Conservation (phyloP, 2,113 vertebrate species). For the Haliaeetus leucogaster region DNA sequence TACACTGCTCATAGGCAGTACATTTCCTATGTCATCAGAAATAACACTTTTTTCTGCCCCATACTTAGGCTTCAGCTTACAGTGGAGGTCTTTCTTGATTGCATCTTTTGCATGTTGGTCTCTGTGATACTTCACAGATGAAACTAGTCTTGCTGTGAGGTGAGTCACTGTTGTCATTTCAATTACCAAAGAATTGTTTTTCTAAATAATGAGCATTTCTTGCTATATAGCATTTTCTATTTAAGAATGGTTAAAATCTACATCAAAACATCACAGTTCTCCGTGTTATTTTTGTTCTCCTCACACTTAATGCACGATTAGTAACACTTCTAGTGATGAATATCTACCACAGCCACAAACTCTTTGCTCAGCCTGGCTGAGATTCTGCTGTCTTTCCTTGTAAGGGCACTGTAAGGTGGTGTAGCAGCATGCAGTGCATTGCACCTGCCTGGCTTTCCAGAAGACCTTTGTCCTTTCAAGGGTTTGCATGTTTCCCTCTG, state of each 20-base stretch:
- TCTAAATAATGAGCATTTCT: not conserved
- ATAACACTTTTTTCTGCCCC: not conserved
- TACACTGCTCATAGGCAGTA: not conserved
- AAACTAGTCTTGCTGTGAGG: not conserved
- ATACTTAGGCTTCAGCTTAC: not conserved
- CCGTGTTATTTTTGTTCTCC: not conserved
- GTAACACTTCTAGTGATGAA: not conserved
- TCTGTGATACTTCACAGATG: not conserved
- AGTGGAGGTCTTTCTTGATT: not conserved
- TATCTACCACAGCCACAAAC: not conserved
- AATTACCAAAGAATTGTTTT: not conserved
- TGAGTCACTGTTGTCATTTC: not conserved
- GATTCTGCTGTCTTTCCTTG: not conserved
- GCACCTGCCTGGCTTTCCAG: not conserved
- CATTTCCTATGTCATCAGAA: not conserved
- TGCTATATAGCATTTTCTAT: not conserved
- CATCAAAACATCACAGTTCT: not conserved
- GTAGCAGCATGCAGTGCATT: not conserved
- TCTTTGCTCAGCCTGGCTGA: not conserved
- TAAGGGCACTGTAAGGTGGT: not conserved
- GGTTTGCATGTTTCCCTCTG: not conserved
- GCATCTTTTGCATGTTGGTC: not conserved
- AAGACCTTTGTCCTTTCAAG: not conserved
- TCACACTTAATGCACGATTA: fast-evolving
- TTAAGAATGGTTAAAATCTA: not conserved